Base-by-base conservation (phyloP, 2,113 vertebrate species). In the Dolichotis patagonum region DNA sequence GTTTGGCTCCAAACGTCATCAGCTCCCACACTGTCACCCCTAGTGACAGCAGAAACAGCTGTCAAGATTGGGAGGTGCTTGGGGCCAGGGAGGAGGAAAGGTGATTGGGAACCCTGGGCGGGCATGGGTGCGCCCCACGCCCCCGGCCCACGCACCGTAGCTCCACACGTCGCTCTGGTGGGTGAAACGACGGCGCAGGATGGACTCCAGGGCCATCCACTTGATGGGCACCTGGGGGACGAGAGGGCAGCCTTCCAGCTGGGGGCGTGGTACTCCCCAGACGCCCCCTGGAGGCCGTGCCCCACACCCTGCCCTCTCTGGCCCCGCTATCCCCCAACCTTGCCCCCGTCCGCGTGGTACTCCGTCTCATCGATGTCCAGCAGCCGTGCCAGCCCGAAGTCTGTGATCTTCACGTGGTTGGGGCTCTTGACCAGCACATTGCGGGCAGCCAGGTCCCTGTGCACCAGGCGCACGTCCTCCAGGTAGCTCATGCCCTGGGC, bases 141-240 rank as follows among this genome's bases (percentile, higher is more conserved):
- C 12, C 11, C 52, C 12, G 52, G 19, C 60, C 67, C 81, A 98
- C 83, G 0, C 67, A 99, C 99, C 99, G 0, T 99, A 99, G 97
- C 99, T 99, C 99, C 99, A 99, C 78, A 99, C 99, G 0, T 99
- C 99, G 62, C 99, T 99, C 98, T 99, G 99, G 98, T 99, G 99
- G 8, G 99, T 99, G 98, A 99, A 99, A 97, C 96, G 99, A 67
- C 99, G 98, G 97, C 99, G 99, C 22, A 99, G 98, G 97, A 99
- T 99, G 58, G 99, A 99, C 97, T 99, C 99, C 96, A 99, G 95
- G 0, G 99, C 99, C 99, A 99, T 99, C 99, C 99, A 99, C 98
- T 99, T 99, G 98, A 99, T 99, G 10, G 99, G 99, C 1, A 99
- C 99, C 99, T 99, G 86, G 13, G 54, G 58, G 77, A 46, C 43